Evolutionary conservation across 2,888 invertebrate genomes (phyloP).

Genomic region (Lamproptera curius): DNA sequence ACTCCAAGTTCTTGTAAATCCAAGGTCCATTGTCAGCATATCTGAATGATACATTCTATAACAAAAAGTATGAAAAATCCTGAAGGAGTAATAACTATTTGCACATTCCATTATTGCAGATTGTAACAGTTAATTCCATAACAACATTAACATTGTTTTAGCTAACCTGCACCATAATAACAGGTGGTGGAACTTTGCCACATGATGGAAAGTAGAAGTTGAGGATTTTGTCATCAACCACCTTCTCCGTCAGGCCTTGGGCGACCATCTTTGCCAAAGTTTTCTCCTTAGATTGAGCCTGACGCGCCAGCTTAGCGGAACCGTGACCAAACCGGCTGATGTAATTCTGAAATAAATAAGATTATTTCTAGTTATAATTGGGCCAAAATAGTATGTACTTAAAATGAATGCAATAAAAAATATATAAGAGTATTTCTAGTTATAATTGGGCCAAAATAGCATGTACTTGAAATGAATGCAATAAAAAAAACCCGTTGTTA

Average conservation of each 20-base stretch:
- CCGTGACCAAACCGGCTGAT: slow-evolving; percentile 99
- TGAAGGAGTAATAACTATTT: neutral
- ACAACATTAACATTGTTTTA: no score
- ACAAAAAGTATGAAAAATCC: slow-evolving; percentile 7
- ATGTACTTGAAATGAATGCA: no score
- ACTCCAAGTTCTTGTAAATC: slow-evolving; percentile 98
- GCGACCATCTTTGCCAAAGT: slow-evolving; percentile 99
- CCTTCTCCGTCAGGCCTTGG: slow-evolving; percentile 97
- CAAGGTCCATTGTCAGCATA: slow-evolving; percentile 91
- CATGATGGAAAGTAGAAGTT: slow-evolving; percentile 98
- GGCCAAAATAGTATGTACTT: no score
- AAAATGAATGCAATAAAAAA: no score
- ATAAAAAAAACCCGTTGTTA: no score
- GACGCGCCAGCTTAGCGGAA: slow-evolving; percentile 97
- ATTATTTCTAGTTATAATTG: no score
- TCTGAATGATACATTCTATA: slow-evolving; percentile 94
- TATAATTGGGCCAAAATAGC: no score
- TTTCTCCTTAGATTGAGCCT: slow-evolving; percentile 99
- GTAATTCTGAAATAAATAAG: slow-evolving; percentile 94
- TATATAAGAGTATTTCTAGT: no score
- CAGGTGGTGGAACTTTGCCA: slow-evolving; percentile 98
- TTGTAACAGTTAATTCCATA: no score
- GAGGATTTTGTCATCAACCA: slow-evolving; percentile 91
- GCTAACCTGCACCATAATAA: slow-evolving; percentile 96
- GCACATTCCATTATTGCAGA: no score